Evolutionary conservation across 1,140 invertebrate species (phyloP).

Genomic region (Belonocnema kinseyi): DNA sequence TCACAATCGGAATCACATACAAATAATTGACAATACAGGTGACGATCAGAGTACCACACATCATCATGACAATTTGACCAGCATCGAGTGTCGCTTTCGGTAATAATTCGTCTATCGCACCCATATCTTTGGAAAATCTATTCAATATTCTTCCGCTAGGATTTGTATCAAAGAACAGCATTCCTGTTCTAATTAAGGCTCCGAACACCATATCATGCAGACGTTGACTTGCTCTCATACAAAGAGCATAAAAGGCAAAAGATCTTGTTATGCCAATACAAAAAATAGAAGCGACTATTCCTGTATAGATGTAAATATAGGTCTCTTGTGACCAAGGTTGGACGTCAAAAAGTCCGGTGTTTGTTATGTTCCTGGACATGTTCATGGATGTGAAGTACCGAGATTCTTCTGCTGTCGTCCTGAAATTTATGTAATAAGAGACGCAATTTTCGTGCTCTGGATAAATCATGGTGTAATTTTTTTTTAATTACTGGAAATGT

Average conservation of each 20-base stretch:
- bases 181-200: slow-evolving; percentile 77
- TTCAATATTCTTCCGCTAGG: slow-evolving; percentile 85
- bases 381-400: slow-evolving; percentile 34
- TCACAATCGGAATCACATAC: slow-evolving; percentile 82
- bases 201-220: slow-evolving; percentile 83
- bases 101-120: slow-evolving; percentile 90
- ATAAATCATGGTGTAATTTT: background rate
- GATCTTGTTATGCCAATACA: slow-evolving; percentile 74
- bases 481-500: too few relatives aligned
- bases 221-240: slow-evolving; percentile 80
- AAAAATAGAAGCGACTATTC: slow-evolving; percentile 74
- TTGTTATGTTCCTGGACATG: slow-evolving; percentile 35
- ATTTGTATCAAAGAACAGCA: slow-evolving; percentile 89
- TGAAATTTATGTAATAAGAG: slow-evolving; percentile 38
- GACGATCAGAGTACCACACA: slow-evolving; percentile 80
- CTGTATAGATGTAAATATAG: slow-evolving; percentile 76
- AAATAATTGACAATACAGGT: slow-evolving; percentile 85
- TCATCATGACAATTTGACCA: slow-evolving; percentile 81
- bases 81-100: slow-evolving; percentile 88
- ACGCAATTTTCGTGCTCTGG: too few relatives aligned
- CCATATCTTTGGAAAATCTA: slow-evolving; percentile 87
- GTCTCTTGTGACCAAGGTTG: slow-evolving; percentile 53
- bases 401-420: slow-evolving; percentile 55
- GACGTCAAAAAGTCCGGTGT: slow-evolving; percentile 25
- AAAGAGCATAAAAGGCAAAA: slow-evolving; percentile 80